A percentile compares a stretch with the other conserved stretches of the same genome.
These are phyloP conservation scores for Phyllostomus hastatus DNA, from an alignment of 2,113 vertebrate species.

Conservation along the genomic window DNA sequence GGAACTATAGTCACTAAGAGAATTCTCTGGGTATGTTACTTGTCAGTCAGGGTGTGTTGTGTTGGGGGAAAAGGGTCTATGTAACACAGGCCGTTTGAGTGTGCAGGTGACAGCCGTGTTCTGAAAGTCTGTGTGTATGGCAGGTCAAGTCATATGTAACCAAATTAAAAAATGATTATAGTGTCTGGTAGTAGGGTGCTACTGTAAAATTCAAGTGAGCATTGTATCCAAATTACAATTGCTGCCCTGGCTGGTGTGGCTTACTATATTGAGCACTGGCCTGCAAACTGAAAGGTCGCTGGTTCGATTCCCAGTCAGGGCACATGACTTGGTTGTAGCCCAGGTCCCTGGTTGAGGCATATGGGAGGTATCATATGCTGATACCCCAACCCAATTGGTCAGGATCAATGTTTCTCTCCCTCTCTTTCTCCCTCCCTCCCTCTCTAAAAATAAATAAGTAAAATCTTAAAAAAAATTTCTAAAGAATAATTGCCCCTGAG, in stretches of 20 bases:
- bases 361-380: no score
- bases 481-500: background rate
- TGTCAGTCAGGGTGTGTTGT: background rate
- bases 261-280: no score
- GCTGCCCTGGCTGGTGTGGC: background rate
- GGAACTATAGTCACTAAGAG: background rate
- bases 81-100: background rate
- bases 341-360: no score
- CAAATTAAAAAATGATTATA: background rate
- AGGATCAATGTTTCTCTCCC: no score
- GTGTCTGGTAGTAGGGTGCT: background rate
- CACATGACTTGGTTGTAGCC: no score
- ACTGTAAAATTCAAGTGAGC: background rate
- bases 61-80: background rate
- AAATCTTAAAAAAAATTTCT: no score
- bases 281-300: no score
- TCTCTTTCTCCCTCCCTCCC: no score
- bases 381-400: no score
- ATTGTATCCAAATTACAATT: constrained; percentile 20
- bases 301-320: no score
- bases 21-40: background rate
- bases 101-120: background rate
- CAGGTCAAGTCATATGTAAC: background rate
- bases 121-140: background rate
- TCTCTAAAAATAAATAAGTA: no score